Conservation (phyloP, 1,140 invertebrate species). For the Cotesia vestalis region DNA sequence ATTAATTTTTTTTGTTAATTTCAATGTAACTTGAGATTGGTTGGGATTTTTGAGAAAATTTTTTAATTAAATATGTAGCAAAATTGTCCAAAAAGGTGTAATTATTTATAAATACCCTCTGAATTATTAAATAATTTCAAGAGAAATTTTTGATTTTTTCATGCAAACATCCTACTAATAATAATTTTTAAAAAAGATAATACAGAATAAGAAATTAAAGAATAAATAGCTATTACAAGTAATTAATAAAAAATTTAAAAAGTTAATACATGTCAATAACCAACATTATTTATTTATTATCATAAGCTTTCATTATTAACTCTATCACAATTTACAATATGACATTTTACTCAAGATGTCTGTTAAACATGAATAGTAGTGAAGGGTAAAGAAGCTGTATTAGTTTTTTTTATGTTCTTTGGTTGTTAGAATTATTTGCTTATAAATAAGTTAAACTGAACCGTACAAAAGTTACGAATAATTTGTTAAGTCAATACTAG, state of each 20-base stretch:
- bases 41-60: no score
- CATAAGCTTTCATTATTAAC: constrained; percentile 48
- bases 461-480: constrained; percentile 52
- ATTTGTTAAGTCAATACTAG: constrained; percentile 46
- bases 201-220: not conserved
- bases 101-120: no score
- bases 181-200: no score
- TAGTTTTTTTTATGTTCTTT: constrained; percentile 32
- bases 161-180: no score
- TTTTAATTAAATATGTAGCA: no score
- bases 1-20: no score
- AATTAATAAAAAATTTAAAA: no score
- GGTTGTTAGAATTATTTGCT: constrained; percentile 31
- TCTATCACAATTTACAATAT: constrained; percentile 51
- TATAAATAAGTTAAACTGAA: constrained; percentile 39
- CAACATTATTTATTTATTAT: constrained; percentile 54
- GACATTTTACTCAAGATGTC: constrained; percentile 28
- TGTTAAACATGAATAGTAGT: constrained; percentile 28
- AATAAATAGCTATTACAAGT: not conserved
- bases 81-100: no score
- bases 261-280: constrained; percentile 36
- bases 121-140: no score
- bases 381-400: constrained; percentile 40
- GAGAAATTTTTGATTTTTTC: no score
- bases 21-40: no score